These are phyloP conservation scores for Castor canadensis DNA, from an alignment of 2,113 vertebrate genomes.

Conservation along the genomic window DNA sequence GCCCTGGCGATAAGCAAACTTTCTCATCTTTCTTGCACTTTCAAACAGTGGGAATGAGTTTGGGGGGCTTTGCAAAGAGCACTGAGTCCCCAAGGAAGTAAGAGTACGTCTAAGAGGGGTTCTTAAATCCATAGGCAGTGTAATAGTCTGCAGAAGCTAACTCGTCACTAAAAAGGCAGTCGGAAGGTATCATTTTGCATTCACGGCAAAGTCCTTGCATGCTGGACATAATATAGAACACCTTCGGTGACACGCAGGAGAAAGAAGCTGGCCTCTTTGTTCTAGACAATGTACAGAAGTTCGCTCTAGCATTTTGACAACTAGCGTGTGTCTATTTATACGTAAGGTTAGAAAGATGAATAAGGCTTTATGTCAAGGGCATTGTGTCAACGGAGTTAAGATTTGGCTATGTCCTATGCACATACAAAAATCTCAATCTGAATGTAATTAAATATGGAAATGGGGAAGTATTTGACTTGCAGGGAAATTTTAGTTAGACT, in stretches of 20 bases:
- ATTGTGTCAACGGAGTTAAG: background rate
- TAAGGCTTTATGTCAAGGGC: conserved; percentile 50
- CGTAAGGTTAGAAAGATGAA: background rate
- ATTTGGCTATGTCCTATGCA: background rate
- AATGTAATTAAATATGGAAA: conserved; percentile 60
- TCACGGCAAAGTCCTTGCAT: conserved; percentile 45
- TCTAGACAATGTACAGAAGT: conserved; percentile 57
- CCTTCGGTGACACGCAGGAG: conserved; percentile 56
- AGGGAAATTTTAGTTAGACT: background rate
- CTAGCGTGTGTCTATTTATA: conserved; percentile 39
- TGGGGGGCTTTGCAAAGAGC: conserved; percentile 40
- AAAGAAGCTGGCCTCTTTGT: conserved; percentile 64
- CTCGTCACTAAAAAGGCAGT: conserved; percentile 59
- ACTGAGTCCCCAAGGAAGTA: conserved; percentile 39
- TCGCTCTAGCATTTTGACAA: conserved; percentile 58
- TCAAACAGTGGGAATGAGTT: background rate
- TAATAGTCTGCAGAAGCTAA: conserved; percentile 24
- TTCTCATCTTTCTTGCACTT: conserved; percentile 64
- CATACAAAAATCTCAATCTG: conserved; percentile 47
- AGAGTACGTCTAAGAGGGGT: conserved; percentile 44
- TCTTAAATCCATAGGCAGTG: conserved; percentile 4
- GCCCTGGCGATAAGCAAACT: conserved; percentile 65
- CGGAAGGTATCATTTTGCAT: conserved; percentile 61
- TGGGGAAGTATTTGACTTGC: conserved; percentile 22
- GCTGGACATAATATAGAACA: conserved; percentile 60